These are phyloP conservation scores for Gnathonemus echidnorhynchus DNA, from an alignment of 2,113 vertebrate species.

Conservation along the genomic window DNA sequence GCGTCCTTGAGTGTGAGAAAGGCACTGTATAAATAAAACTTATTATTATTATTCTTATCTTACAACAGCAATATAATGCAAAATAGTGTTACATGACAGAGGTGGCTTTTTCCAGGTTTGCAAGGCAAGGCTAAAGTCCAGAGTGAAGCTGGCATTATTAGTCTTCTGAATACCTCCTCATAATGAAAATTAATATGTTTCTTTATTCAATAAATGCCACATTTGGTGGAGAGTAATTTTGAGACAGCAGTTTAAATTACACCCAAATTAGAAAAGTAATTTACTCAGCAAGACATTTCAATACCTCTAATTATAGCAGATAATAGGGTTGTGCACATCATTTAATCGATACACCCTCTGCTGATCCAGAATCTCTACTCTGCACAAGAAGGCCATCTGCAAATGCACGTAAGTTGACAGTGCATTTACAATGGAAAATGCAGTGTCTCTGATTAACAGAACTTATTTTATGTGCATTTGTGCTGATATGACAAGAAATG, in stretches of 20 bases:
- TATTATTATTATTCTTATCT: too few relatives aligned
- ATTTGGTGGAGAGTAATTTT: conserved; percentile 29
- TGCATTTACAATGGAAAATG: background rate
- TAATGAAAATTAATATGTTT: conserved; percentile 23
- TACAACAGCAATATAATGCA: background rate
- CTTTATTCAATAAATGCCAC: conserved; percentile 27
- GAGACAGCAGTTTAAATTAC: conserved; percentile 27
- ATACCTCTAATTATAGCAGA: conserved; percentile 19
- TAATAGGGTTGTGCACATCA: conserved; percentile 20
- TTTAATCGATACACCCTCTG: conserved; percentile 23
- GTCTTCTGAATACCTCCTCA: background rate
- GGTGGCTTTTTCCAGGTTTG: background rate
- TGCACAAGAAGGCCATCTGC: background rate
- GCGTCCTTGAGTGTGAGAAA: too few relatives aligned
- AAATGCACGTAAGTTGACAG: background rate
- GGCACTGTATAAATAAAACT: too few relatives aligned
- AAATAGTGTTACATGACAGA: background rate
- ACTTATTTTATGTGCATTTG: too few relatives aligned
- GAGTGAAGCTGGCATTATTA: background rate
- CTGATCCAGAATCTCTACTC: conserved; percentile 8
- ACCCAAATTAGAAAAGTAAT: conserved; percentile 26
- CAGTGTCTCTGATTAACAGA: conserved; percentile 1
- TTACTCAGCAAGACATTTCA: conserved; percentile 24
- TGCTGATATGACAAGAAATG: too few relatives aligned
- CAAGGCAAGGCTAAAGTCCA: background rate